Conservation (phyloP, 2,113 vertebrate species). For the Perognathus longimembris region DNA sequence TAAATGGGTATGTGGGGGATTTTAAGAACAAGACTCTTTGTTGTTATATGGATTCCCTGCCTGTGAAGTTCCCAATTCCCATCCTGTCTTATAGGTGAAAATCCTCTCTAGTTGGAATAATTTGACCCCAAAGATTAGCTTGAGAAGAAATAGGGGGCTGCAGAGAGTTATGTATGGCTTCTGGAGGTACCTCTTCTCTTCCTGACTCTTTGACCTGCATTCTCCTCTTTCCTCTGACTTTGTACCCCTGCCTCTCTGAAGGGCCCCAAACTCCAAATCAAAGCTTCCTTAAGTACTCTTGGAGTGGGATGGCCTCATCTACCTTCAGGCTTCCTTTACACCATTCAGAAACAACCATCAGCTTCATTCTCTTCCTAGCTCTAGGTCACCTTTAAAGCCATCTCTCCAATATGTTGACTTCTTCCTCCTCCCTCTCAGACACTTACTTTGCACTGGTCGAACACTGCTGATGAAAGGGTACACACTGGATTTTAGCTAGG, state of each 20-base stretch:
- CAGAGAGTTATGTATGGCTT: background rate
- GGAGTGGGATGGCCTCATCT: background rate
- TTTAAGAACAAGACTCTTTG: background rate
- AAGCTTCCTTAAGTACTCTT: background rate
- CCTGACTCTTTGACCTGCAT: background rate
- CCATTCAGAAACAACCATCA: background rate
- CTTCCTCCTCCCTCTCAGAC: background rate
- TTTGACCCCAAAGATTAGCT: background rate
- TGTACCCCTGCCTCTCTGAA: background rate
- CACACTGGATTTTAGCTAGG: background rate
- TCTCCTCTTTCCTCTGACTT: background rate
- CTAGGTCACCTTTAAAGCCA: background rate
- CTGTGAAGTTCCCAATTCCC: background rate
- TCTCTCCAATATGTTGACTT: background rate
- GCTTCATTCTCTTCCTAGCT: background rate
- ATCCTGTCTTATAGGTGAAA: background rate
- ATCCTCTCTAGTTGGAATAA: constrained; percentile 28
- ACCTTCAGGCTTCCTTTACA: background rate
- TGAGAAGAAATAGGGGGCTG: background rate
- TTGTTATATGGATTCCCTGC: background rate
- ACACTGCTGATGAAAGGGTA: background rate
- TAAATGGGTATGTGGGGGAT: background rate
- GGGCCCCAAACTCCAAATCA: background rate
- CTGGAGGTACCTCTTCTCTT: background rate
- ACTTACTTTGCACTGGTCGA: background rate